phyloP scores from a whole-genome alignment of 2,113 vertebrate species.

The Piaya cayana region DNA sequence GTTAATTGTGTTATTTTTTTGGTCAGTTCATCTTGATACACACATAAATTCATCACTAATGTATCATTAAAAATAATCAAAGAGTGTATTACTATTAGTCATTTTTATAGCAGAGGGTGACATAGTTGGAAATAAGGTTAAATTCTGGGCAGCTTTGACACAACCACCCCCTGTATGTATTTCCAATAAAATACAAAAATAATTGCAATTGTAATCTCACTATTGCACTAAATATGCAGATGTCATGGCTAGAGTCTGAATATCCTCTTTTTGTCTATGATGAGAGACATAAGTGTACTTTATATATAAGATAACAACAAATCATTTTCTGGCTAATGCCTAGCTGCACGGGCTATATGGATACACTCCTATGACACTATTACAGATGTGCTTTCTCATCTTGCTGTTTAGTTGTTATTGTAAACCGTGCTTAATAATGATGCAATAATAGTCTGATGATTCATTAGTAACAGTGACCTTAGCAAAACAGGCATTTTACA shows the following conservation, averaged over 20 bases:
- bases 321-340: neutral
- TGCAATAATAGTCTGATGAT: neutral
- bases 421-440: neutral
- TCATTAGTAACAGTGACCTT: neutral
- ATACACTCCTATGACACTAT: neutral
- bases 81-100: neutral
- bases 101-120: neutral
- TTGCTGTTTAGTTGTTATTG: neutral
- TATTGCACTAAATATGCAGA: neutral
- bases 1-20: neutral
- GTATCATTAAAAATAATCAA: neutral
- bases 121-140: neutral
- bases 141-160: neutral
- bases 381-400: neutral
- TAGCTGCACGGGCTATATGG: neutral
- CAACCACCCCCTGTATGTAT: accelerated
- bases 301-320: neutral
- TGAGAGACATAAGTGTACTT: neutral
- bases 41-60: neutral
- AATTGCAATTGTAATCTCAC: neutral
- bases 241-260: neutral
- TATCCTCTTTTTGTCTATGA: neutral
- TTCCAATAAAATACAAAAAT: neutral
- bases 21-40: neutral
- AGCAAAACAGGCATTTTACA: neutral